Evolutionary conservation across 2,113 vertebrate species (phyloP), one percentile per base, ranked within the genome.

Genomic region (Psophia crepitans): DNA sequence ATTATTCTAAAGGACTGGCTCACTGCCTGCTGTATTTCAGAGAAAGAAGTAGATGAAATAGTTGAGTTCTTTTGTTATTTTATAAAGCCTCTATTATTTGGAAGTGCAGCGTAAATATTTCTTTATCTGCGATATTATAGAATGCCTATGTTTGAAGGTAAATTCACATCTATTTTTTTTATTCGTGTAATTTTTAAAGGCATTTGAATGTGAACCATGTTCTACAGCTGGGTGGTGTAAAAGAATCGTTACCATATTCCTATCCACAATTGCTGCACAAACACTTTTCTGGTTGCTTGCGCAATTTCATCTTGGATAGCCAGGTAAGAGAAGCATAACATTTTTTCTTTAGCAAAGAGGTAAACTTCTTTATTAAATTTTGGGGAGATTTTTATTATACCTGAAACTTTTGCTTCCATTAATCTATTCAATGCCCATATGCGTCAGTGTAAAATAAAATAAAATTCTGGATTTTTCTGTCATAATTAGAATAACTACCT

Each of bases 251-350:
- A 43, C 98, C 98, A 3, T 99, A 99, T 93, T 97, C 98, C 87
- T 99, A 99, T 90, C 98, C 98, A 4, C 98, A 99, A 23, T 58
- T 99, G 58, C 98, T 98, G 48, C 98, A 99, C 96, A 99, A 98
- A 91, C 99, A 99, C 97, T 99, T 99, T 84, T 98, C 98, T 9
- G 99, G 99, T 78, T 99, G 99, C 92, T 97, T 99, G 64, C 98
- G 98, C 77, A 99, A 99, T 97, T 93, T 99, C 60, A 37, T 98
- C 13, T 87, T 99, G 90, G 99, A 99, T 96, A 99, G 98, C 98
- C 98, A 99, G 98, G 99, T 99, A 97, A 96, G 90, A 89, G 22
- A 70, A 93, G 14, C 24, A 24, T 20, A 61, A 65, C 2, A 1
- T 35, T 83, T 84, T 84, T 56, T 35, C 48, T 91, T 79, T 43